Conservation (phyloP, 1,140 invertebrate species). For the Polypedilum pembai region DNA sequence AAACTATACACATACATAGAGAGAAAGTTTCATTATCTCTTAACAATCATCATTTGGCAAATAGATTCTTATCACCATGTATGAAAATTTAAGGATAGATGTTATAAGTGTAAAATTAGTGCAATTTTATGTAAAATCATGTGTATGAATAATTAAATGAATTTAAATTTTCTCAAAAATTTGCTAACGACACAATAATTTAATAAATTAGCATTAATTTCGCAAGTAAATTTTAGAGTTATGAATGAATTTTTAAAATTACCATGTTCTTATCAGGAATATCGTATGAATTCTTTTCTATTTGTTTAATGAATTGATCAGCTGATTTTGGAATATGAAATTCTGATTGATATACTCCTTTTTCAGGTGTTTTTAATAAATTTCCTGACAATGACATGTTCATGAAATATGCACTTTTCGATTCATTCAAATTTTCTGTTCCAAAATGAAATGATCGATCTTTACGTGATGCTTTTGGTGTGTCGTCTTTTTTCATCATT, state of each 20-base stretch:
- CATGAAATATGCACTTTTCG: background rate
- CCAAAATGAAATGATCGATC: background rate
- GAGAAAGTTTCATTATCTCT: background rate
- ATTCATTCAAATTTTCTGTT: background rate
- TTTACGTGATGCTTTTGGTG: constrained; percentile 29
- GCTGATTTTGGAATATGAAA: background rate
- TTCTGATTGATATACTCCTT: constrained; percentile 31
- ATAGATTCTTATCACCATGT: background rate
- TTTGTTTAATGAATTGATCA: no score
- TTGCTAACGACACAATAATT: background rate
- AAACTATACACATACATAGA: background rate
- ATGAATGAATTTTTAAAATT: background rate
- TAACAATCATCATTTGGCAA: background rate
- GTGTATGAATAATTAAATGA: background rate
- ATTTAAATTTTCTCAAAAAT: background rate
- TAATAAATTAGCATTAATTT: constrained; percentile 3
- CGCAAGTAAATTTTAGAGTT: background rate
- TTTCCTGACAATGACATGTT: background rate
- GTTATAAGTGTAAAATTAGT: background rate
- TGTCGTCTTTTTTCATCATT: constrained; percentile 23
- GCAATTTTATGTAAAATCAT: background rate
- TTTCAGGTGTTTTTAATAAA: background rate
- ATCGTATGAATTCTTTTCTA: background rate
- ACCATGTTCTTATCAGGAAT: background rate
- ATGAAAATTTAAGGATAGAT: background rate